phyloP scores from a whole-genome alignment of 2,797 vertebrate species.

The Hydrolagus colliei region DNA sequence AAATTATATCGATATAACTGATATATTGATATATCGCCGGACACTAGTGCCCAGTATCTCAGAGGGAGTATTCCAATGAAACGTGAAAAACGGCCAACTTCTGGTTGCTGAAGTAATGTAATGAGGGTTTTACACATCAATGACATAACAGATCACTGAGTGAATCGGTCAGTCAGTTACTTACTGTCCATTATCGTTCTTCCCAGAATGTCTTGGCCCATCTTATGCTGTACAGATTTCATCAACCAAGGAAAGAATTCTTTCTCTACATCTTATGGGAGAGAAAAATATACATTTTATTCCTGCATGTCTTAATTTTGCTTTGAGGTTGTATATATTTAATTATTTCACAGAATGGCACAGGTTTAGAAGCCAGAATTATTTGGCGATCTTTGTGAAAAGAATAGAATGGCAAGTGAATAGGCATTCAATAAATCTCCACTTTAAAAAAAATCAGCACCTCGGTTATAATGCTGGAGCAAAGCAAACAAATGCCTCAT shows the following conservation, averaged over 20 bases:
- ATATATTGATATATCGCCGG: too few relatives aligned
- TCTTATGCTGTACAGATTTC: conserved; percentile 58
- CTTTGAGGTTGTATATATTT: too few relatives aligned
- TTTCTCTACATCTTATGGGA: conserved; percentile 69
- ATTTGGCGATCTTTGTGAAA: neutral
- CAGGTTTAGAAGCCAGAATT: neutral
- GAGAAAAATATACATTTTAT: neutral
- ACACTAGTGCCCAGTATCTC: too few relatives aligned
- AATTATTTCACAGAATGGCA: too few relatives aligned
- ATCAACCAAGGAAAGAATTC: conserved; percentile 80
- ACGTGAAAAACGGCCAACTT: too few relatives aligned
- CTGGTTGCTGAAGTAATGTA: too few relatives aligned
- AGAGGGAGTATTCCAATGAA: too few relatives aligned
- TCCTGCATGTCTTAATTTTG: too few relatives aligned
- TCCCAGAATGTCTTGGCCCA: conserved; percentile 60
- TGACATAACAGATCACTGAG: too few relatives aligned
- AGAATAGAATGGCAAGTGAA: neutral
- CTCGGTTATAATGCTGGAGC: neutral
- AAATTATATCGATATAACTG: too few relatives aligned
- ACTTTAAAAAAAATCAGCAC: neutral
- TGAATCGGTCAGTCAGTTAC: conserved; percentile 38
- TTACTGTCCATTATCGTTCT: conserved; percentile 76
- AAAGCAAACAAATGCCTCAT: neutral
- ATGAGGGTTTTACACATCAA: too few relatives aligned
- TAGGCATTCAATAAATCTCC: neutral